phyloP scores from a whole-genome alignment of 2,113 vertebrate species.

The Malurus alboscapulatus region DNA sequence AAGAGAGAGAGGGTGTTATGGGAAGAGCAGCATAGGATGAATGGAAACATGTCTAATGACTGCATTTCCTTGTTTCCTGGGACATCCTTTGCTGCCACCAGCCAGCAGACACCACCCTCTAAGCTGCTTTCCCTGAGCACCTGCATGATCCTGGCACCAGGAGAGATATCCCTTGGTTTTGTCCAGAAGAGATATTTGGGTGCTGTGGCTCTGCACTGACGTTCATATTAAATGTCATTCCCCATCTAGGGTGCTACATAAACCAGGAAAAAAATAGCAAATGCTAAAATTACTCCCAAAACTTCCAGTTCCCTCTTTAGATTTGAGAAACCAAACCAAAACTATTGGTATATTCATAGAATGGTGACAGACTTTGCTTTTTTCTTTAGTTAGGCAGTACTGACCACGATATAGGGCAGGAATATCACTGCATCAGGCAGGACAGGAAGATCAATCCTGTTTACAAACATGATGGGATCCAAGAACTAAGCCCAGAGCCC shows the following conservation, averaged over 20 bases:
- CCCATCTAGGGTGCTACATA: neutral
- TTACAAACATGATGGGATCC: neutral
- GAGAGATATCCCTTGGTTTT: neutral
- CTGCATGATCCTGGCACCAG: neutral
- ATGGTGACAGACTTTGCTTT: neutral
- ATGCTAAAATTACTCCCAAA: neutral
- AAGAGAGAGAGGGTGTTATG: conserved; percentile 9
- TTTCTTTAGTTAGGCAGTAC: neutral
- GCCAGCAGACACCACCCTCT: neutral
- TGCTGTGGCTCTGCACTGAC: neutral
- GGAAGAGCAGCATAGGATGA: neutral
- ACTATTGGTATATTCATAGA: neutral
- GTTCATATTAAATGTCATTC: neutral
- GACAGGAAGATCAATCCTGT: conserved; percentile 20
- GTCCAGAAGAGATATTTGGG: neutral
- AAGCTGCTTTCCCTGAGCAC: neutral
- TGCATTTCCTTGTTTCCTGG: neutral
- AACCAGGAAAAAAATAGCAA: neutral
- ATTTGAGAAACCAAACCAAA: neutral
- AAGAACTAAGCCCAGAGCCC: neutral
- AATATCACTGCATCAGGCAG: neutral
- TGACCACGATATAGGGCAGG: neutral
- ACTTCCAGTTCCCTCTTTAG: neutral
- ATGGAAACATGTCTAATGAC: fast-evolving
- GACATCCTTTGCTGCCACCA: neutral